These are phyloP conservation scores for Parelbella ahira DNA, from an alignment of 2,888 invertebrate genomes.

Conservation along the genomic window DNA sequence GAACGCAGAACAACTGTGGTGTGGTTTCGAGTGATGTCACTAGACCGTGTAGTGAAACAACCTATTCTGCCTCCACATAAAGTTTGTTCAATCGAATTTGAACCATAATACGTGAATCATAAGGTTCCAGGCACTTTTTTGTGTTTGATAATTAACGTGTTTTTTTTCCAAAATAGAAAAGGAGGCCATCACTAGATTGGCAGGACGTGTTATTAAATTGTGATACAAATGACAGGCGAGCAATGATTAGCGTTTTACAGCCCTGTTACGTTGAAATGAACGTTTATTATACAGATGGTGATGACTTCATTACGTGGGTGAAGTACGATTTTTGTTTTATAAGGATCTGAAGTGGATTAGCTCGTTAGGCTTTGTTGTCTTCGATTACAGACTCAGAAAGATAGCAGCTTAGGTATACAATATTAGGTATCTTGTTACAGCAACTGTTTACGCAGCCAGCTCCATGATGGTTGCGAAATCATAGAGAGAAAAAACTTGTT, in stretches of 20 bases:
- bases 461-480: no score
- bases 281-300: conserved; percentile 29
- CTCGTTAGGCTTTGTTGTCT: no score
- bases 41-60: conserved; percentile 44
- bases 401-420: no score
- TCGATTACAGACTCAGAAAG: no score
- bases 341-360: no score
- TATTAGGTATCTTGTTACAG: no score
- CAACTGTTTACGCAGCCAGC: no score
- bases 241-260: conserved; percentile 61
- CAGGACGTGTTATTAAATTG: conserved; percentile 71
- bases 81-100: conserved; percentile 26
- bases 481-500: no score
- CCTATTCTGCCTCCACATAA: conserved; percentile 1
- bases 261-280: conserved; percentile 46
- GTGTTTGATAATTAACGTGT: conserved; percentile 30
- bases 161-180: conserved; percentile 36
- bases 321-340: conserved; percentile 39
- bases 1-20: not conserved
- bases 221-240: conserved; percentile 60
- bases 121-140: conserved; percentile 24
- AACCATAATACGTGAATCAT: conserved; percentile 6
- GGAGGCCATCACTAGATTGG: conserved; percentile 50
- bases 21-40: conserved; percentile 54
- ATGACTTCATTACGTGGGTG: conserved; percentile 35